Base-by-base conservation (phyloP, 1,140 invertebrate species). In the Whitmania pigra region DNA sequence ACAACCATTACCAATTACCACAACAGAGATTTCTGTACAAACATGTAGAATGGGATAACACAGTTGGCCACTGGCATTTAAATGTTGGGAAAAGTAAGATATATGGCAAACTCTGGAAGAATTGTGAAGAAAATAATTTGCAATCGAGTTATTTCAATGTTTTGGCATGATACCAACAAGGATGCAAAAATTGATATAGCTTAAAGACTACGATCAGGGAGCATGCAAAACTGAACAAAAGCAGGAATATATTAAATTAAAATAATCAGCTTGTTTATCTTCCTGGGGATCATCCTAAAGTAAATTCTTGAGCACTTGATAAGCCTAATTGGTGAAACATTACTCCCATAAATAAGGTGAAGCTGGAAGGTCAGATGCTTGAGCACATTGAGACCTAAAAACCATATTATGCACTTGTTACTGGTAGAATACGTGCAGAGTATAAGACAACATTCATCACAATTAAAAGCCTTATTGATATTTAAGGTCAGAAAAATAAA, bases 311-410 rank as follows among this genome's bases (percentile, higher is more conserved):
- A 63, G 22, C 22, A 63, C 29, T 63, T 63, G 22, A 49, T 63
- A 63, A 63, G 22, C 22, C 22, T 63, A 31, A 63, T 22, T 63
- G 9, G 57, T 25, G 57, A 63, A 22, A 25, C 57, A 31, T 85
- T 79, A 94, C 86, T 97, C 92, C 94, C 94, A 97, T 80, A 94
- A 90, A 83, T 97, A 92, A 73, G 94, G 94, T 77, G 93, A 96
- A 31, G 94, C 94, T 77, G 94, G 94, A 81, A 97, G 85, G 86
- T 97, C 94, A 71, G 92, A 94, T 67, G 93, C 91, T 85, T 97
- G 93, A 74, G 94, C 94, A 80, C 97, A 94, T 74, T 92, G 93
- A 73, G 94, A 97, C 85, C 93, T 63, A n/a, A 63, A 63, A 63
- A 20, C 0, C 6, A 7, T 57, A 63, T 25, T 63, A 63, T 31